Conservation (phyloP, 1,140 invertebrate genomes). For the Stegodyphus mimosarum region DNA sequence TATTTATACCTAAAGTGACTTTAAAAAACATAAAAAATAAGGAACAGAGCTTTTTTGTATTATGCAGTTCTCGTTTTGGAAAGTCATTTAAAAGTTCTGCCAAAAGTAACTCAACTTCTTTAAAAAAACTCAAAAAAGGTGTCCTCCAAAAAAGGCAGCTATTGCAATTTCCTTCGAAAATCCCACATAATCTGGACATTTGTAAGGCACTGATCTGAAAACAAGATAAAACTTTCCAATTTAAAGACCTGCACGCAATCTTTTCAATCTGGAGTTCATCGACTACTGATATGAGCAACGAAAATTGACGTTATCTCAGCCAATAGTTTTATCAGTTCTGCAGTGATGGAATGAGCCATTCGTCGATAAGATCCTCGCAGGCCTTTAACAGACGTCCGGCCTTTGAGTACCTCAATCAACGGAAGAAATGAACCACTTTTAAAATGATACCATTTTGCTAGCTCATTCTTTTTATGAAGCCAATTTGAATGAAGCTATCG, state of each 20-base stretch:
- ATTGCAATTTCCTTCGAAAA: neutral
- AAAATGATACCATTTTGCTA: too few species aligned
- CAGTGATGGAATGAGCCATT: neutral
- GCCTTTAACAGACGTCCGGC: neutral
- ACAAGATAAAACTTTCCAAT: neutral
- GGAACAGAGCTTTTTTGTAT: too few species aligned
- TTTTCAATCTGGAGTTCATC: slow-evolving; percentile 9
- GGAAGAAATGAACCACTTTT: neutral
- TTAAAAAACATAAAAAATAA: too few species aligned
- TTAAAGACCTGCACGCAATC: neutral
- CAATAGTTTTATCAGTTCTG: slow-evolving; percentile 10
- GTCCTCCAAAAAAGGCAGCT: neutral
- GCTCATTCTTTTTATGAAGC: too few species aligned
- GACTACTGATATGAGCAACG: neutral
- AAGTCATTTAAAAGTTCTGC: too few species aligned
- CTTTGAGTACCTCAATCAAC: neutral
- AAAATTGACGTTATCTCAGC: slow-evolving; percentile 1
- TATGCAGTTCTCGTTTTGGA: too few species aligned
- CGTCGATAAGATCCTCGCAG: neutral
- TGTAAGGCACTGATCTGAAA: neutral
- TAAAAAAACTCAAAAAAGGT: neutral
- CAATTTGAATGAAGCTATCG: too few species aligned
- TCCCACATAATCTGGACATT: neutral
- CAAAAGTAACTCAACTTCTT: too few species aligned
- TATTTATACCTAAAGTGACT: too few species aligned